Evolutionary conservation across 2,888 invertebrate genomes (phyloP), one percentile per base, ranked within the genome.

Genomic region (Oligia fasciuncula): DNA sequence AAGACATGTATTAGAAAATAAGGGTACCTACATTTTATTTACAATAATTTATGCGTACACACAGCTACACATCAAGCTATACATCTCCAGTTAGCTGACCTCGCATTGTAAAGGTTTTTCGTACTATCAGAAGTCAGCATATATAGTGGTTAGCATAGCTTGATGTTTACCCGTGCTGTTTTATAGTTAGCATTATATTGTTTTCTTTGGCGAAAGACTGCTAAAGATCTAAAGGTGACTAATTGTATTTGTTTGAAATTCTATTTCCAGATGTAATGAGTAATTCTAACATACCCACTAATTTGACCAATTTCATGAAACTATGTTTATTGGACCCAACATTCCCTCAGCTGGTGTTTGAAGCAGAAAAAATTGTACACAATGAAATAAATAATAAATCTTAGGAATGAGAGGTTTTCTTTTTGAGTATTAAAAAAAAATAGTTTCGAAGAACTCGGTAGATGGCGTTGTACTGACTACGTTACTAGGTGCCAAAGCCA

Each of bases 311-410:
- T 80, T 96, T 96, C 84, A 88, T 96, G 2, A 95, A 93, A 85
- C 63, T 96, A 11, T 95, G 96, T 85, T 82, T 96, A 43, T 76
- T 96, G 35, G 96, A 96, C 86, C 96, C 96, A n/a, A 85, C 81
- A 3, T 96, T 96, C 85, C 94, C 94, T 0, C 86, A 92, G 83
- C 57, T 94, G 6, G 91, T 96, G 14, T 69, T 84, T 62, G 92
- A 95, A 90, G 93, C 93, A n/a, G 92, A 94, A 84, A 91, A 93
- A 79, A 86, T 94, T 69, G 60, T 96, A 0, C 81, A 91, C 60
- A 80, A 88, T 43, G 80, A 91, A 81, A 81, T 88, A n/a, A 35
- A 29, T 17, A 81, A 66, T 19, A 85, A 81, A 14, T 51, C 43
- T 9, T 65, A 60, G 6, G 0, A 57, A 75, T 9, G 29, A 29